phyloP scores from a whole-genome alignment of 37 sponge, comb jelly and placozoan genomes.

The Agelas oroides region DNA sequence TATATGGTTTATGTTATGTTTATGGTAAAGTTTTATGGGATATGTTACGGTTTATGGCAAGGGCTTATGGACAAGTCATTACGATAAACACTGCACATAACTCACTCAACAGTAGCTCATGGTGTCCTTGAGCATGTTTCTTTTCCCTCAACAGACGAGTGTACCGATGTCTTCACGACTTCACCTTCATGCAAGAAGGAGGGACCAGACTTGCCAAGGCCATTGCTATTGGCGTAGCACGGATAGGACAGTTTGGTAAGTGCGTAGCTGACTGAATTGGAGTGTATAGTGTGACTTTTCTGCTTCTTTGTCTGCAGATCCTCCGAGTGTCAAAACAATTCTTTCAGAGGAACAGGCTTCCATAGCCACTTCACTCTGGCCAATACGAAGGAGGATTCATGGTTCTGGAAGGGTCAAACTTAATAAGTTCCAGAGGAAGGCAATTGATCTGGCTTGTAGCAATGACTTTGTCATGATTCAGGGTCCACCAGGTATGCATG shows the following conservation, averaged over 20 bases:
- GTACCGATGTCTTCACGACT: background rate
- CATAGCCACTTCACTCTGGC: slow-evolving; percentile 22
- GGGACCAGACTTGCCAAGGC: background rate
- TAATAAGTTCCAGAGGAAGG: slow-evolving; percentile 30
- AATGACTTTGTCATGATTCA: slow-evolving; percentile 47
- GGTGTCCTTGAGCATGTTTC: too few species aligned
- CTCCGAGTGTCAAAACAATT: too few species aligned
- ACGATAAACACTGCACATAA: too few species aligned
- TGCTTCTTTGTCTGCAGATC: background rate
- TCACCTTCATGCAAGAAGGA: background rate
- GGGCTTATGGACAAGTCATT: too few species aligned
- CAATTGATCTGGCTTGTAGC: slow-evolving; percentile 15
- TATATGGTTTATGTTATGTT: too few species aligned
- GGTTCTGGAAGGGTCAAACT: background rate
- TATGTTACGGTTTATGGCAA: too few species aligned
- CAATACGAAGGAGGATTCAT: background rate
- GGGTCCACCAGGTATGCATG: slow-evolving; percentile 55
- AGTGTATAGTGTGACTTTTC: background rate
- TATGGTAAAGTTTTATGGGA: too few species aligned
- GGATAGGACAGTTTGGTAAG: background rate
- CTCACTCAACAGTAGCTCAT: too few species aligned
- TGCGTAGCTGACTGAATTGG: background rate
- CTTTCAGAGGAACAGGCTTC: background rate
- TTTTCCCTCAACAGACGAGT: background rate
- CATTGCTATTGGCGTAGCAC: background rate